A percentile compares a stretch with the other conserved stretches of the same genome.
phyloP scores from a whole-genome alignment of 2,113 vertebrate genomes.

The Trichechus manatus region DNA sequence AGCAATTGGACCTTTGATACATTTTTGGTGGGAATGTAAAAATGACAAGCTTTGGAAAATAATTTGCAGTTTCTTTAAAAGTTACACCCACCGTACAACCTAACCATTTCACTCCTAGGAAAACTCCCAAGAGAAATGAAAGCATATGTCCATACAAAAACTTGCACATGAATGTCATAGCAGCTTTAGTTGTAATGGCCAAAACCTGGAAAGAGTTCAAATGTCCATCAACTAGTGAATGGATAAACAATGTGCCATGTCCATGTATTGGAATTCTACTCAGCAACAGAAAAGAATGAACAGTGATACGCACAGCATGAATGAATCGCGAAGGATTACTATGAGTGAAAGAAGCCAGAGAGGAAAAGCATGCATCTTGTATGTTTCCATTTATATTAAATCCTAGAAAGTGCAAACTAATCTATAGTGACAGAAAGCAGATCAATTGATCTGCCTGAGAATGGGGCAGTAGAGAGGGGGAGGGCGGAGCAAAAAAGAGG shows the following conservation, averaged over 20 bases:
- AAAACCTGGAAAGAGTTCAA: background rate
- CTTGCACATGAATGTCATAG: background rate
- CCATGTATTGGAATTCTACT: background rate
- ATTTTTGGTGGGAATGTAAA: background rate
- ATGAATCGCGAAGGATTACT: background rate
- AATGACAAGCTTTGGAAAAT: background rate
- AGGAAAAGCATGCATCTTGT: background rate
- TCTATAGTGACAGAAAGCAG: background rate
- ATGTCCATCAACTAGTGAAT: too few relatives aligned
- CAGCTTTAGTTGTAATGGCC: background rate
- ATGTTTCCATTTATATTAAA: background rate
- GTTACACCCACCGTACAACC: too few relatives aligned
- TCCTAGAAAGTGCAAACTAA: background rate
- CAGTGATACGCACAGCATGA: accelerated
- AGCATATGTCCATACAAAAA: background rate
- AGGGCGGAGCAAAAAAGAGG: background rate
- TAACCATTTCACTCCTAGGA: background rate
- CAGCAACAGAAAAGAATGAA: background rate
- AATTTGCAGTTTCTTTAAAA: background rate
- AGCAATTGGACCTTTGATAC: background rate
- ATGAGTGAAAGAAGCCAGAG: background rate
- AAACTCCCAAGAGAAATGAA: background rate
- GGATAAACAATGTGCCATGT: background rate
- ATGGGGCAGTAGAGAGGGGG: background rate
- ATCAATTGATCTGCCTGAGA: background rate